These are phyloP conservation scores for Semnornis frantzii DNA, from an alignment of 2,113 vertebrate genomes.

Conservation along the genomic window DNA sequence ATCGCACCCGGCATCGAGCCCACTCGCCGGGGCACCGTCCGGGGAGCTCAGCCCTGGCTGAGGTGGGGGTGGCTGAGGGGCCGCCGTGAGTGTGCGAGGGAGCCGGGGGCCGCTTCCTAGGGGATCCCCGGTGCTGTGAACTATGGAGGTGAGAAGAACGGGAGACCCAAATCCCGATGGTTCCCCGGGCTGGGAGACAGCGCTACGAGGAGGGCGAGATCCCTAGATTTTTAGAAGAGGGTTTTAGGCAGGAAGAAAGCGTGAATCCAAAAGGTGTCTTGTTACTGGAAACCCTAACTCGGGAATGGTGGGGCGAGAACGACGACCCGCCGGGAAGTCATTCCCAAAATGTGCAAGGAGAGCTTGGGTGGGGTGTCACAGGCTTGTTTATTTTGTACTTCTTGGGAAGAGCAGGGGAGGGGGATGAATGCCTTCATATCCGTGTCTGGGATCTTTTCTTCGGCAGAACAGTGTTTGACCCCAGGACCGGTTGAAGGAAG, in stretches of 20 bases:
- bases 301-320: background rate
- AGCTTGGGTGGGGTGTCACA: constrained; percentile 22
- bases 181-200: background rate
- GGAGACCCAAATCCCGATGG: background rate
- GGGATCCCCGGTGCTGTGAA: background rate
- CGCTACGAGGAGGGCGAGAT: background rate
- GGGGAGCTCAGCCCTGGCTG: background rate
- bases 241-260: background rate
- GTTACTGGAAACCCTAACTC: background rate
- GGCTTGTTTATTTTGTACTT: constrained; percentile 10
- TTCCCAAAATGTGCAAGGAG: constrained; percentile 24
- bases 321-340: background rate
- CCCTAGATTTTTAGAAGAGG: background rate
- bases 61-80: background rate
- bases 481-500: background rate
- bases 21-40: background rate
- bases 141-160: background rate
- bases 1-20: background rate
- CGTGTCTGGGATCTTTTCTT: background rate
- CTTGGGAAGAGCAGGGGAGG: background rate
- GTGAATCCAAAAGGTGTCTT: background rate
- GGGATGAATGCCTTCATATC: background rate
- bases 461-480: background rate
- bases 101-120: background rate
- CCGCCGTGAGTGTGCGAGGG: background rate